Evolutionary conservation across 1,140 invertebrate genomes (phyloP), one percentile per base, ranked within the genome.

Genomic region (Calosoma granatense): DNA sequence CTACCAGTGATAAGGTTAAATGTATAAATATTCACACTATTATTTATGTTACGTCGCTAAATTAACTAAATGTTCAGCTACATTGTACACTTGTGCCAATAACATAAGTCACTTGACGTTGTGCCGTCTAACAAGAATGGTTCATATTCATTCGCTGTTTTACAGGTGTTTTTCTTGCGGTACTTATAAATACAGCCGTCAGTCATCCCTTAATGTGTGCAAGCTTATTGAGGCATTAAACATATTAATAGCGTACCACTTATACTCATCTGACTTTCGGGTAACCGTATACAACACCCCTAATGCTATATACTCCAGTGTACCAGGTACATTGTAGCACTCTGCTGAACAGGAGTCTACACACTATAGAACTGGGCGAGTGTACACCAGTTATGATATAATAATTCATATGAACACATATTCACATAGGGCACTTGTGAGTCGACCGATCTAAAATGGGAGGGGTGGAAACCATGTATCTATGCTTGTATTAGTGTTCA

Each of bases 371-470:
- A 15, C 19, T 58, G 58, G 21, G 51, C 64, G n/a, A 56, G 51
- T 58, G 56, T 47, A 59, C 56, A 65, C 65, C 63, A 61, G 68
- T 70, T 70, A 69, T 69, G 65, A 70, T 70, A 70, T 70, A 70
- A 70, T 70, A 70, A 70, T 70, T 70, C 68, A 68, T 70, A 69
- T 67, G 67, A 62, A 67, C 62, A 63, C 22, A 56, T 51, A 51
- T 51, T 43, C 47, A 21, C 54, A 52, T 26, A 54, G 55, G 55
- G 51, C 20, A 39, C 58, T 59, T 59, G 54, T 56, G 61, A 60
- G 58, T 56, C 56, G 65, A 65, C 62, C 64, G 59, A 62, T 43
- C 55, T 63, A 57, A 64, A 47, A 12, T 9, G 6, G 41, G 9
- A 47, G 9, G 17, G 41, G 41, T 9, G 41, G 3, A 12, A 11